phyloP scores from a whole-genome alignment of 2,113 vertebrate genomes.

The Tyto alba region DNA sequence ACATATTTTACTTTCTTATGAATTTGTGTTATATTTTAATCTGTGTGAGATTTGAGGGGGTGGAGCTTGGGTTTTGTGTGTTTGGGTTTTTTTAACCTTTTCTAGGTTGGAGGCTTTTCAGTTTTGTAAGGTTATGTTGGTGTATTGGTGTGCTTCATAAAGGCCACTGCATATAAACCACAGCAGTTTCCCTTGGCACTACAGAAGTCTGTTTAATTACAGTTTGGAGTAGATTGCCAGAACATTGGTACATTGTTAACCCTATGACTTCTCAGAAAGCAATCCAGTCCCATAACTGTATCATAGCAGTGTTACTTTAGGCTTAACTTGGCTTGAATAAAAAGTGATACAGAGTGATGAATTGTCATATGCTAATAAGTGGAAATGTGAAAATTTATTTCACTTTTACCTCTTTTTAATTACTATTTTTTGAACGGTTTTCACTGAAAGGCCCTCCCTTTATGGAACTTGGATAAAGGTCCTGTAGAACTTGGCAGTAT shows the following conservation, averaged over 20 bases:
- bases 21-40: not conserved
- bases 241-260: not conserved
- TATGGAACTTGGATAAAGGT: not conserved
- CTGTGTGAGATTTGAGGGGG: not conserved
- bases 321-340: not conserved
- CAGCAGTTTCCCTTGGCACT: not conserved
- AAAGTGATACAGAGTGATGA: not conserved
- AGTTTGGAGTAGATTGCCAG: not conserved
- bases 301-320: not conserved
- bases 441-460: not conserved
- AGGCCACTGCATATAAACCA: not conserved
- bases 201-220: not conserved
- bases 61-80: not conserved
- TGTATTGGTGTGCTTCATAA: not conserved
- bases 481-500: not conserved
- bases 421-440: not conserved
- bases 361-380: not conserved
- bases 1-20: not conserved
- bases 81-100: not conserved
- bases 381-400: not conserved
- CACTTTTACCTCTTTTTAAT: not conserved
- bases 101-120: not conserved
- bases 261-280: not conserved
- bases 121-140: not conserved
- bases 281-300: not conserved